Evolutionary conservation across 2,797 vertebrate species (phyloP).

Genomic region (Muscicapa comitata): DNA sequence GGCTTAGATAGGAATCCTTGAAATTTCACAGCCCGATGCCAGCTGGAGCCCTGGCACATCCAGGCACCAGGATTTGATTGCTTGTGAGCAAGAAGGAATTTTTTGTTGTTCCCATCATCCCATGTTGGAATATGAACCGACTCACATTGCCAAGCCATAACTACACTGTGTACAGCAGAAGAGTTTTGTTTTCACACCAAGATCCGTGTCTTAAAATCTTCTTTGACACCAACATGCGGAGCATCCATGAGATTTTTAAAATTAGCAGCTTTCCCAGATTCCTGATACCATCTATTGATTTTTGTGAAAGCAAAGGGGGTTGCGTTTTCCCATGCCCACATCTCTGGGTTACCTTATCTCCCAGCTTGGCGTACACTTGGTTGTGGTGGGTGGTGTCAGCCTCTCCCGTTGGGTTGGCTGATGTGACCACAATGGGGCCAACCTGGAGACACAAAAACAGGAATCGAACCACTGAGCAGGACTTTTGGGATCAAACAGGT

Average conservation of each 20-base stretch:
- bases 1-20: not conserved
- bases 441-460: slow-evolving; percentile 66
- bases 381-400: slow-evolving; percentile 93
- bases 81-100: not conserved
- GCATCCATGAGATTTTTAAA: not conserved
- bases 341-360: slow-evolving; percentile 78
- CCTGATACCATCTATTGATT: not conserved
- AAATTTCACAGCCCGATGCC: not conserved
- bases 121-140: not conserved
- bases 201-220: not conserved
- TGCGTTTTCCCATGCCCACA: not conserved
- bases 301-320: not conserved
- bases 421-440: slow-evolving; percentile 88
- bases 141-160: not conserved
- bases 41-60: not conserved
- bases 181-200: not conserved
- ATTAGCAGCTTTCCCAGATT: not conserved
- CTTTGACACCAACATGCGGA: not conserved
- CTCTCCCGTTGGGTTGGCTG: slow-evolving; percentile 90
- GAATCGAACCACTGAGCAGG: not conserved
- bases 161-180: not conserved
- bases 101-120: not conserved
- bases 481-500: not conserved
- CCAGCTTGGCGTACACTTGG: slow-evolving; percentile 88
- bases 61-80: not conserved